These are phyloP conservation scores for Merodon equestris DNA, from an alignment of 2,888 invertebrate species.

Conservation along the genomic window DNA sequence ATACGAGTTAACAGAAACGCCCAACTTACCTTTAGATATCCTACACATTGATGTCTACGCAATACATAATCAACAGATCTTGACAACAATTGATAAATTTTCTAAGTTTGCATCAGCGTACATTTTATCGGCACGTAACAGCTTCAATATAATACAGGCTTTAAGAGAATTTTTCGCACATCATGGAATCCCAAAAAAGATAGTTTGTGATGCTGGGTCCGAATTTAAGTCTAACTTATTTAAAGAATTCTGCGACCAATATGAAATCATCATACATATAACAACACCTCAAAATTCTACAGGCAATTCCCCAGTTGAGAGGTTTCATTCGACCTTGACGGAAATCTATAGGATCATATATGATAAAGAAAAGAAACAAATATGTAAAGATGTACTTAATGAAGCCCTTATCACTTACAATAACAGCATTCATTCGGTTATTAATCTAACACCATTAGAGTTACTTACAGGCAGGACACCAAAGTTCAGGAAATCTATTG, in stretches of 20 bases:
- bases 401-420: slow-evolving; percentile 55
- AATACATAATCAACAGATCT: slow-evolving; percentile 52
- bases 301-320: too few relatives aligned
- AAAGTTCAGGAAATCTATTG: slow-evolving; percentile 17
- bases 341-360: slow-evolving; percentile 49
- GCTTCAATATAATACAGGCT: slow-evolving; percentile 44
- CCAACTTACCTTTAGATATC: slow-evolving; percentile 50
- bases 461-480: slow-evolving; percentile 36
- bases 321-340: too few relatives aligned
- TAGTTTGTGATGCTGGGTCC: slow-evolving; percentile 58
- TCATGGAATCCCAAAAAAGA: slow-evolving; percentile 52
- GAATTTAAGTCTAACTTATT: too few relatives aligned
- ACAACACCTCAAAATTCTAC: not conserved
- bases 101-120: slow-evolving; percentile 57
- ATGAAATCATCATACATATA: slow-evolving; percentile 12
- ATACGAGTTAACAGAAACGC: slow-evolving; percentile 54
- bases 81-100: slow-evolving; percentile 54
- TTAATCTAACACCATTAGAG: slow-evolving; percentile 56
- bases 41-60: slow-evolving; percentile 63
- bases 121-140: slow-evolving; percentile 46
- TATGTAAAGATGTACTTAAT: slow-evolving; percentile 32
- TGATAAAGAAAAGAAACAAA: slow-evolving; percentile 13
- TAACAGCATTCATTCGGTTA: slow-evolving; percentile 41
- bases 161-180: too few relatives aligned
- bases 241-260: too few relatives aligned